Percentiles rank a stretch among this genome's conserved stretches.
phyloP scores from a whole-genome alignment of 2,797 vertebrate species.

The Coccyzus lansbergi region DNA sequence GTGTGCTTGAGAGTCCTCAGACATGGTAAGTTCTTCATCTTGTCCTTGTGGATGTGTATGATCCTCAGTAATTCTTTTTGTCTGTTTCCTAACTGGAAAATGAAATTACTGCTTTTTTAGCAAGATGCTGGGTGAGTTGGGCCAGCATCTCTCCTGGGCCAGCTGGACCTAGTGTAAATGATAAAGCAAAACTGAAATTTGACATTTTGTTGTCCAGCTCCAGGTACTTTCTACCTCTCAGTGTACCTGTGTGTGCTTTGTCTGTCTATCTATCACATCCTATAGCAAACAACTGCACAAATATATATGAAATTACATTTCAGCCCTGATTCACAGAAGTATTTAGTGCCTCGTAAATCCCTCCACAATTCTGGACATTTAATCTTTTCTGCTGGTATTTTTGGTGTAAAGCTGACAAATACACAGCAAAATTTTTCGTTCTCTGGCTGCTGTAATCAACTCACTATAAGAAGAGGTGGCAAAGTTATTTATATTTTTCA shows the following conservation, averaged over 20 bases:
- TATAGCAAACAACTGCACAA: not conserved
- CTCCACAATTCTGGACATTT: not conserved
- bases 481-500: slow-evolving; percentile 49
- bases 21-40: rapidly evolving
- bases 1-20: rapidly evolving
- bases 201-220: not conserved
- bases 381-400: not conserved
- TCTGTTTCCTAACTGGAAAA: not conserved
- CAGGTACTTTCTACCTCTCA: not conserved
- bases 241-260: not conserved
- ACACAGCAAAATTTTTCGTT: slow-evolving; percentile 1
- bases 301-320: not conserved
- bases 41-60: rapidly evolving
- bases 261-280: not conserved
- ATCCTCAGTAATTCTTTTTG: not conserved
- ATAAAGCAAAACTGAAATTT: not conserved
- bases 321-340: not conserved
- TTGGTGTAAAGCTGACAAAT: slow-evolving; percentile 8
- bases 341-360: slow-evolving; percentile 29
- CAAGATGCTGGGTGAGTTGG: not conserved
- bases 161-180: not conserved
- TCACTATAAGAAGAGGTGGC: not conserved
- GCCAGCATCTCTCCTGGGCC: not conserved
- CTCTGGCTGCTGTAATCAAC: slow-evolving; percentile 28
- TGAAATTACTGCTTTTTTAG: not conserved